Percentiles rank a stretch among this genome's conserved stretches.
phyloP scores from a whole-genome alignment of 2,113 vertebrate genomes.

The Chaenocephalus aceratus region DNA sequence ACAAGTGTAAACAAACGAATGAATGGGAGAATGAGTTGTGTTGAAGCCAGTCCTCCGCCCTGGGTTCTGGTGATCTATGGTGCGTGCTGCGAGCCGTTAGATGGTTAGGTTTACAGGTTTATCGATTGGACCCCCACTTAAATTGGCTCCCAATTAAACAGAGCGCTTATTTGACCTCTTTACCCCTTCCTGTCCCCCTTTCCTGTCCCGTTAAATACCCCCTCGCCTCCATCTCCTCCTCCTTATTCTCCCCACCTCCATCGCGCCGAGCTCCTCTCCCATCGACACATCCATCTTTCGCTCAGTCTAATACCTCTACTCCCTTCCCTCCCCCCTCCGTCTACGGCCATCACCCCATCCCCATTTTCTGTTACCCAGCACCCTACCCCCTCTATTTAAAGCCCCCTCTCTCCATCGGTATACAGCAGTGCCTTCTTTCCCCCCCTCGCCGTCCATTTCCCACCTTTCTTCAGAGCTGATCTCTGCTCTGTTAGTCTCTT shows the following conservation, averaged over 20 bases:
- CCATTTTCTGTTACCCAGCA: conserved; percentile 46
- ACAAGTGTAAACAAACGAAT: conserved; percentile 29
- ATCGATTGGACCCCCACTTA: conserved; percentile 80
- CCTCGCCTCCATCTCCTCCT: conserved; percentile 45
- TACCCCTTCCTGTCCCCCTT: conserved; percentile 68
- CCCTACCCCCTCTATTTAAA: conserved; percentile 58
- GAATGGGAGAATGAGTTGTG: not conserved
- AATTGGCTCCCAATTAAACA: conserved; percentile 86
- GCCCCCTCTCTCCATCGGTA: conserved; percentile 50
- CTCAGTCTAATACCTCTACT: conserved; percentile 73
- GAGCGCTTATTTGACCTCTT: conserved; percentile 80
- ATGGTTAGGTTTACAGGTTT: conserved; percentile 74
- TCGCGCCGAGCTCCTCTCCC: conserved; percentile 50
- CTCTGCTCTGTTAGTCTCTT: conserved; percentile 53
- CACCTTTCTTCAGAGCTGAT: conserved; percentile 30
- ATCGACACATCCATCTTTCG: conserved; percentile 76
- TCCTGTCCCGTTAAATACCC: conserved; percentile 72
- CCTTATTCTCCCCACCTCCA: conserved; percentile 45
- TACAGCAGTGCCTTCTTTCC: conserved; percentile 24
- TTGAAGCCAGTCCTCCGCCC: conserved; percentile 8
- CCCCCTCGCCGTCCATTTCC: conserved; percentile 39
- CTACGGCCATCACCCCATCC: conserved; percentile 66
- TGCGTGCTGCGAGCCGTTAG: conserved; percentile 50
- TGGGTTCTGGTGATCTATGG: conserved; percentile 48
- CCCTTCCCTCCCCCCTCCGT: conserved; percentile 74